Evolutionary conservation across 1,140 invertebrate species (phyloP).

Genomic region (Chionoecetes opilio): DNA sequence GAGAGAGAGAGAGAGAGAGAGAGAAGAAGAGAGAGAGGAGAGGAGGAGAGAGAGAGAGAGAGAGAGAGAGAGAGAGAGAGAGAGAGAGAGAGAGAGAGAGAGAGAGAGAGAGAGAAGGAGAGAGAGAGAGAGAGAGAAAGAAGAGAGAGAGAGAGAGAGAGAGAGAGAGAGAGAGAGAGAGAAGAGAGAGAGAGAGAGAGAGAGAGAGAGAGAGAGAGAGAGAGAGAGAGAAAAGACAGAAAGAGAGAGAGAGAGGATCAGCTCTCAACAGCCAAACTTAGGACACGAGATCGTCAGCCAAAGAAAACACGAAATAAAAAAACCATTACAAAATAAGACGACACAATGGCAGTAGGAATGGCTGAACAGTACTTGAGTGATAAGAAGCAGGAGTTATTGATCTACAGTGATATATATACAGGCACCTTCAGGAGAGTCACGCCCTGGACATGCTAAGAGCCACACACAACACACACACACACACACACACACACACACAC

Average conservation of each 20-base stretch:
- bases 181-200: no score
- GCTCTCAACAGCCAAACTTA: no score
- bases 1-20: background rate
- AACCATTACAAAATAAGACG: background rate
- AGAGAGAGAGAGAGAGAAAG: no score
- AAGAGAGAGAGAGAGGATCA: background rate
- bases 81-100: no score
- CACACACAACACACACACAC: no score
- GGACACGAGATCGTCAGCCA: background rate
- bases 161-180: no score
- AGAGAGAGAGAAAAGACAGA: no score
- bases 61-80: background rate
- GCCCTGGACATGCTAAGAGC: no score
- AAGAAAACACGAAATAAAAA: background rate
- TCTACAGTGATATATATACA: constrained; percentile 20
- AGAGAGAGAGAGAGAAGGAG: no score
- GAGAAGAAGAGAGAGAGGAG: background rate
- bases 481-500: background rate
- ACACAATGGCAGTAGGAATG: background rate
- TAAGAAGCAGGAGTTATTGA: background rate
- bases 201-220: constrained; percentile 33
- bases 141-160: no score
- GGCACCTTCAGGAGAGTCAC: background rate
- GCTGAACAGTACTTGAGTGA: background rate
- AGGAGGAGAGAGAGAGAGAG: background rate